These are phyloP conservation scores for Drosophila robusta DNA, from an alignment of 2,888 invertebrate genomes.

Conservation along the genomic window DNA sequence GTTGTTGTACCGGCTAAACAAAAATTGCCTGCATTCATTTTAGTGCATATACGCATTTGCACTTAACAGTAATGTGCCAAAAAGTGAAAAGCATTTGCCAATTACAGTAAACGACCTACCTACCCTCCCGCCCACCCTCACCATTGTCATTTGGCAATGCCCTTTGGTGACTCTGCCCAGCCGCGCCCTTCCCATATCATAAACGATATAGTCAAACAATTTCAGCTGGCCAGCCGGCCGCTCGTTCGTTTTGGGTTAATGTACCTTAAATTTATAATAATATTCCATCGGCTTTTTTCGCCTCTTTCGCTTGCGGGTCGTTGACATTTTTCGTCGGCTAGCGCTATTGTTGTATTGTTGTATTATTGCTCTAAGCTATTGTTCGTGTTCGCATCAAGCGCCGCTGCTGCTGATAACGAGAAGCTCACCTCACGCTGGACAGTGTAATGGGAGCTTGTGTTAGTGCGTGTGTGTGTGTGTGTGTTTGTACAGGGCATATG, in stretches of 20 bases:
- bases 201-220: slow-evolving; percentile 19
- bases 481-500: slow-evolving; percentile 30
- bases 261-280: slow-evolving; percentile 80
- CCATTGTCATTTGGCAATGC: neutral
- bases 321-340: slow-evolving; percentile 71
- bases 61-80: slow-evolving; percentile 10
- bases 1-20: slow-evolving; percentile 59
- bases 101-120: neutral
- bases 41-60: slow-evolving; percentile 25
- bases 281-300: slow-evolving; percentile 53
- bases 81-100: slow-evolving; percentile 19
- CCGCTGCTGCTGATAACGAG: slow-evolving; percentile 49
- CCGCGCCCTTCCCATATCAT: slow-evolving; percentile 49
- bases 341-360: slow-evolving; percentile 53
- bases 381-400: slow-evolving; percentile 46
- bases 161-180: slow-evolving; percentile 9
- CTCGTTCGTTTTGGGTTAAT: slow-evolving; percentile 61
- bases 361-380: slow-evolving; percentile 58
- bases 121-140: neutral
- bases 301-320: slow-evolving; percentile 68
- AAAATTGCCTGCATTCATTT: slow-evolving; percentile 30
- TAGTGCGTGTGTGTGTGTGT: slow-evolving; percentile 1
- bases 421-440: slow-evolving; percentile 37
- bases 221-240: slow-evolving; percentile 26
- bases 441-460: slow-evolving; percentile 22